Conservation (phyloP, 64 coral and sea anemone genomes). For the Platygyra sinensis region DNA sequence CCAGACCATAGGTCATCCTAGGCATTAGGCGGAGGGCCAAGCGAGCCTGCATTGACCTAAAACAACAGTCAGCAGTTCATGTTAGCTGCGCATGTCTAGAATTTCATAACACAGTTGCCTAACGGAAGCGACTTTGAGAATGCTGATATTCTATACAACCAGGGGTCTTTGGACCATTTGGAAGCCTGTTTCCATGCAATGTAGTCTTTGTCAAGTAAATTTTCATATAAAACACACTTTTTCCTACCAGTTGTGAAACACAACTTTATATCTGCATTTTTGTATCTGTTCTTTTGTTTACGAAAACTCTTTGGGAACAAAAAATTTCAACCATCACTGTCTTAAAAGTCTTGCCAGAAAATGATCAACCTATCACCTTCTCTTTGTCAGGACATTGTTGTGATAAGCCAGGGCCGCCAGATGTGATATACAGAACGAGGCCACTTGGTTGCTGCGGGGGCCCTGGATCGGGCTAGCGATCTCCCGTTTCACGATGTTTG, state of each 20-base stretch:
- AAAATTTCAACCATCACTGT: no score
- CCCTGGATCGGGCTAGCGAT: background rate
- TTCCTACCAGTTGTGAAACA: no score
- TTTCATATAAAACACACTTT: no score
- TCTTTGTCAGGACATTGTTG: constrained; percentile 50
- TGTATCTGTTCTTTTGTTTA: no score
- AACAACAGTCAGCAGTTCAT: background rate
- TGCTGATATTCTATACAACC: no score
- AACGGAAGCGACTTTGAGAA: no score
- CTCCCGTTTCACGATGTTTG: constrained; percentile 65
- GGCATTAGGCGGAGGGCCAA: constrained; percentile 70
- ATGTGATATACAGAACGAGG: constrained; percentile 67
- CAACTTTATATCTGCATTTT: no score
- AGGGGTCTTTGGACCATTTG: no score
- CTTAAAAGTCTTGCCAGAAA: background rate
- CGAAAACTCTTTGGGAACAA: no score
- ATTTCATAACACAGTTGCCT: background rate
- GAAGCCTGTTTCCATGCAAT: background rate
- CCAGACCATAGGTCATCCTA: constrained; percentile 22
- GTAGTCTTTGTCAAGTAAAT: background rate
- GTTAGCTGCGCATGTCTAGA: background rate
- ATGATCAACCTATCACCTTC: constrained; percentile 32
- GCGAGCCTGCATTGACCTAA: constrained; percentile 69
- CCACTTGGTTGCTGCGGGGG: constrained; percentile 79
- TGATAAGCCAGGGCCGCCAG: constrained; percentile 54